Base-by-base conservation (phyloP, 2,797 vertebrate genomes). In the Acridotheres tristis region DNA sequence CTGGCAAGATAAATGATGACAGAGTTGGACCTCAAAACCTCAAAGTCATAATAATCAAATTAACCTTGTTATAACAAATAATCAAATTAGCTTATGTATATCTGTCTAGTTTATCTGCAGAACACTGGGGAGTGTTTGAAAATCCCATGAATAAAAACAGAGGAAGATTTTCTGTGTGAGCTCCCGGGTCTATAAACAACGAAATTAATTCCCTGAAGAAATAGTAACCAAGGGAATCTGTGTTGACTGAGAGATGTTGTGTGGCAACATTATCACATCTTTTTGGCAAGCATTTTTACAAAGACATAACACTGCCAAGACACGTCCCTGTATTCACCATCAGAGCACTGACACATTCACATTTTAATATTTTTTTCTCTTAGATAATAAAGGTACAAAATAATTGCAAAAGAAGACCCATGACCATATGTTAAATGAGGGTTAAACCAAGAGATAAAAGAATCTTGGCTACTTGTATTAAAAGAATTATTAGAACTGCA, bases 371-470 rank as follows among this genome's bases (percentile, higher is more conserved):
- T 12, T 67, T 42, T 42, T 40, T 5, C 7, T 23, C n/a, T 34
- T 38, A 38, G 51, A 3, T 69, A 76, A 62, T 57, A 61, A 48
- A 51, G 1, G 5, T 36, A 61, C 4, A 34, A 51, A 91, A 38
- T 53, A 62, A 23, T 88, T 93, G 10, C 42, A 69, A 80, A 80
- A 19, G 16, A 79, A 51, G 17, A 75, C 5, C 15, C 21, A 23
- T 45, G 16, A 11, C 16, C 61, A 6, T 38, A 54, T 0, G 0
- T 36, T 36, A 36, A 36, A 36, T 4, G 26, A 81, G 16, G 19
- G 6, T 51, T 69, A 73, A 81, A 55, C 3, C 5, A 62, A 86
- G 17, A 73, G 3, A 5, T 11, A 76, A 79, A 73, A 42, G 10
- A 67, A 69, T 55, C 16, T 59, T 80, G 23, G 14, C 15, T 53